A percentile compares a stretch with the other conserved stretches of the same genome.
phyloP scores from a whole-genome alignment of 2,797 vertebrate species.

The Notamacropus eugenii region DNA sequence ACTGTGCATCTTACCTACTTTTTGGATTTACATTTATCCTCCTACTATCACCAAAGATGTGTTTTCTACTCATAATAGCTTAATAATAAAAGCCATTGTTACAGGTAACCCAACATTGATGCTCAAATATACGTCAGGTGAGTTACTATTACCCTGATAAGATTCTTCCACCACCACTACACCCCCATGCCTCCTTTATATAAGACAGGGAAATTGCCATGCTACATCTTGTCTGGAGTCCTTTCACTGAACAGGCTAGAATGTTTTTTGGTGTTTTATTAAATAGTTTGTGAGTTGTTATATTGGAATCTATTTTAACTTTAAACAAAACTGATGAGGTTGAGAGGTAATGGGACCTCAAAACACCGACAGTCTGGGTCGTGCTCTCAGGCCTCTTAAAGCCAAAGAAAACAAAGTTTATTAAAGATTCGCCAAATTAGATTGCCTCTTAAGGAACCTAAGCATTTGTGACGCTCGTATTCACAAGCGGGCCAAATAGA shows the following conservation, averaged over 20 bases:
- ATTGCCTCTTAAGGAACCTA: too few relatives aligned
- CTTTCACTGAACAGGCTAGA: background rate
- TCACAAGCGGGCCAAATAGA: too few relatives aligned
- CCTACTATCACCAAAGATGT: background rate
- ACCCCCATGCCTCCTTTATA: background rate
- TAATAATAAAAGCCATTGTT: background rate
- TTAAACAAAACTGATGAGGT: background rate
- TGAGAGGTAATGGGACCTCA: too few relatives aligned
- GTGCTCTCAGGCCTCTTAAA: too few relatives aligned
- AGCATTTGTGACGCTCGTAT: too few relatives aligned
- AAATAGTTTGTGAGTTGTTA: background rate
- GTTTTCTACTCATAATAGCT: background rate
- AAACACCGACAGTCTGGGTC: too few relatives aligned
- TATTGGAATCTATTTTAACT: constrained; percentile 28
- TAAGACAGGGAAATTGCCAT: background rate
- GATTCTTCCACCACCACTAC: background rate
- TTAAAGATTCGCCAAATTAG: too few relatives aligned
- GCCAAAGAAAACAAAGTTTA: too few relatives aligned
- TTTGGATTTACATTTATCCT: background rate
- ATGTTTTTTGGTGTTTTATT: background rate
- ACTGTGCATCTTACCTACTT: background rate
- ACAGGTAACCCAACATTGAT: background rate
- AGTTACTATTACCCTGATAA: background rate
- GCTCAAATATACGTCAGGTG: background rate
- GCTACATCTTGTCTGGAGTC: background rate